A percentile compares a stretch with the other conserved stretches of the same genome.
phyloP scores from a whole-genome alignment of 2,113 vertebrate species.

The Merops nubicus region DNA sequence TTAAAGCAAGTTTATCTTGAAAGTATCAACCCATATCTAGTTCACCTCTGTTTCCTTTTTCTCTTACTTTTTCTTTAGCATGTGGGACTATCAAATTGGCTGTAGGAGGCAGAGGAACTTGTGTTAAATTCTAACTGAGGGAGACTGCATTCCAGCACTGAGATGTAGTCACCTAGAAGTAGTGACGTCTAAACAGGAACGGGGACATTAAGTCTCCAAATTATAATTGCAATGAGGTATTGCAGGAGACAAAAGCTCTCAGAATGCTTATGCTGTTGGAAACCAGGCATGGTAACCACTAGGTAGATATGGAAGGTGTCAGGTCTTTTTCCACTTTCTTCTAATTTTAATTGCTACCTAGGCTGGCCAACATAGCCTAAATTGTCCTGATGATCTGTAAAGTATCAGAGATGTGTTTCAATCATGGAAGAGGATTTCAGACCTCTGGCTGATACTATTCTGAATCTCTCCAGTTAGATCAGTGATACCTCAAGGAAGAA shows the following conservation, averaged over 20 bases:
- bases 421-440: background rate
- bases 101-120: background rate
- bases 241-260: background rate
- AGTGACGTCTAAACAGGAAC: background rate
- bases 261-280: background rate
- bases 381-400: background rate
- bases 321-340: background rate
- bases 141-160: background rate
- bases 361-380: background rate
- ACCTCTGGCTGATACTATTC: background rate
- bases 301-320: background rate
- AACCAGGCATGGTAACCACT: background rate
- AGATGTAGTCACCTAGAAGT: background rate
- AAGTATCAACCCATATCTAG: background rate
- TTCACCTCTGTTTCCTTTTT: background rate
- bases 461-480: background rate
- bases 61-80: background rate
- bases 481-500: background rate
- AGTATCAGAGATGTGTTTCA: background rate
- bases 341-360: background rate
- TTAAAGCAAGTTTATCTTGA: slow-evolving; percentile 46
- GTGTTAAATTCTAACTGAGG: background rate
- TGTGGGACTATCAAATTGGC: background rate
- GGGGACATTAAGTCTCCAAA: background rate
- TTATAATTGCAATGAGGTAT: background rate